phyloP scores from a whole-genome alignment of 1,140 invertebrate genomes.

The Drosophila aff. region DNA sequence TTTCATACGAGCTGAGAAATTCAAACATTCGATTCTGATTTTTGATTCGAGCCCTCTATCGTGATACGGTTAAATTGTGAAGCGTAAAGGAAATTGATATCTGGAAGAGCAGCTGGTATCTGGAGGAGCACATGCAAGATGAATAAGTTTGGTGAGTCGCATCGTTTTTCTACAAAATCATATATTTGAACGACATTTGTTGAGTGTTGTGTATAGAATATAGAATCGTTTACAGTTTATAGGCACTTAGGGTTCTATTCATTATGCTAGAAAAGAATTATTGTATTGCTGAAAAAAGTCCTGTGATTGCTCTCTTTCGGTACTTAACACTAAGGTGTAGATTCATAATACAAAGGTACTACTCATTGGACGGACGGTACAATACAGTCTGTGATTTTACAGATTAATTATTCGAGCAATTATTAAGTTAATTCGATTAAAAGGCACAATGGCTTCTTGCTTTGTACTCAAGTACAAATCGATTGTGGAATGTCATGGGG shows the following conservation, averaged over 20 bases:
- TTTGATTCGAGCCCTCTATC: slow-evolving; percentile 36
- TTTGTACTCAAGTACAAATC: slow-evolving; percentile 71
- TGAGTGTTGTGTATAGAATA: slow-evolving; percentile 29
- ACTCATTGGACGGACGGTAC: slow-evolving; percentile 66
- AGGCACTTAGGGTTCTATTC: slow-evolving; percentile 51
- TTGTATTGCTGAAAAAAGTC: slow-evolving; percentile 25
- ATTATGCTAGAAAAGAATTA: slow-evolving; percentile 41
- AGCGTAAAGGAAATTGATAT: slow-evolving; percentile 30
- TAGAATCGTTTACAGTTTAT: slow-evolving; percentile 19
- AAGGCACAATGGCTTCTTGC: slow-evolving; percentile 60
- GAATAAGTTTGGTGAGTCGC: slow-evolving; percentile 73
- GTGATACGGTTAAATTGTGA: slow-evolving; percentile 38
- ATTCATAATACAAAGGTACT: slow-evolving; percentile 51
- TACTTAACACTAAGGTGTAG: slow-evolving; percentile 58
- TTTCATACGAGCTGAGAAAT: slow-evolving; percentile 35
- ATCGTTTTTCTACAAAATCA: slow-evolving; percentile 3
- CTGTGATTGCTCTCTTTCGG: slow-evolving; percentile 33
- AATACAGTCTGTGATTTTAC: slow-evolving; percentile 31
- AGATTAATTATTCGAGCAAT: slow-evolving; percentile 37
- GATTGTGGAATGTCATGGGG: slow-evolving; percentile 37
- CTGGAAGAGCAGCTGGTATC: background rate
- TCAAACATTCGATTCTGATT: slow-evolving; percentile 37
- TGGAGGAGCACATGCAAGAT: slow-evolving; percentile 39
- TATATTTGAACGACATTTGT: slow-evolving; percentile 42
- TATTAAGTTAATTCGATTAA: slow-evolving; percentile 29